Percentiles rank a stretch among this genome's conserved stretches.
These are phyloP conservation scores for Cephalopholis sonnerati DNA, from an alignment of 2,113 vertebrate species.

Conservation along the genomic window DNA sequence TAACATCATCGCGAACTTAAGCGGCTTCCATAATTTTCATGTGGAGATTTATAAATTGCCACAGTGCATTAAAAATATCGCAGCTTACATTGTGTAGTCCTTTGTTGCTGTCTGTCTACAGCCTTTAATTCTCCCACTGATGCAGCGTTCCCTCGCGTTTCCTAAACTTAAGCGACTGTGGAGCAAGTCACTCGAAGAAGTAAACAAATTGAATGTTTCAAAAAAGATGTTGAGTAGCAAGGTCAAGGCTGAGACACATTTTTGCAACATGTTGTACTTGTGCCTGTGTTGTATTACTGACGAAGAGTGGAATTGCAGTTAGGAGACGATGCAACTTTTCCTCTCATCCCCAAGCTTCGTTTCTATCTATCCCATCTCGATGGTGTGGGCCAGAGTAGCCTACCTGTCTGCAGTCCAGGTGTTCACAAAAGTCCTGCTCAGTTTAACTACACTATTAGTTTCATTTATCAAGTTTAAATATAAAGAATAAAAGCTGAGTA, in stretches of 20 bases:
- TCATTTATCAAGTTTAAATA: not conserved
- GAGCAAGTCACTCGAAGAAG: constrained; percentile 53
- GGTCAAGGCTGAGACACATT: not conserved
- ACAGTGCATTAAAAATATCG: not conserved
- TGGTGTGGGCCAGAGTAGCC: constrained; percentile 2
- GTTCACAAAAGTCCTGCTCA: constrained; percentile 1
- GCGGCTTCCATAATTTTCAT: not conserved
- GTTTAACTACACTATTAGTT: not conserved
- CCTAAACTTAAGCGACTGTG: constrained; percentile 58
- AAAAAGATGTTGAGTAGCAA: not conserved
- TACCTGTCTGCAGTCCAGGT: constrained; percentile 49
- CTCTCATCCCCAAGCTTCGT: constrained; percentile 21
- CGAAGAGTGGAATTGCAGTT: constrained; percentile 23
- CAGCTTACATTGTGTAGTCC: not conserved
- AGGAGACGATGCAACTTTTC: constrained; percentile 56
- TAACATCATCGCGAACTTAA: constrained; percentile 19
- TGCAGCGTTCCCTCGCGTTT: constrained; percentile 48
- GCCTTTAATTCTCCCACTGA: constrained; percentile 36
- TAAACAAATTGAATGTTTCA: constrained; percentile 1
- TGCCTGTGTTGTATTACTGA: not conserved
- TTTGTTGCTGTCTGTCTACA: constrained; percentile 36
- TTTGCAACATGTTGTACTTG: not conserved
- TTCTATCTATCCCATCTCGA: constrained; percentile 17
- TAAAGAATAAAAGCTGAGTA: not conserved
- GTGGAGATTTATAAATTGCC: not conserved